phyloP scores from a whole-genome alignment of 2,797 vertebrate genomes.

The Balearica regulorum region DNA sequence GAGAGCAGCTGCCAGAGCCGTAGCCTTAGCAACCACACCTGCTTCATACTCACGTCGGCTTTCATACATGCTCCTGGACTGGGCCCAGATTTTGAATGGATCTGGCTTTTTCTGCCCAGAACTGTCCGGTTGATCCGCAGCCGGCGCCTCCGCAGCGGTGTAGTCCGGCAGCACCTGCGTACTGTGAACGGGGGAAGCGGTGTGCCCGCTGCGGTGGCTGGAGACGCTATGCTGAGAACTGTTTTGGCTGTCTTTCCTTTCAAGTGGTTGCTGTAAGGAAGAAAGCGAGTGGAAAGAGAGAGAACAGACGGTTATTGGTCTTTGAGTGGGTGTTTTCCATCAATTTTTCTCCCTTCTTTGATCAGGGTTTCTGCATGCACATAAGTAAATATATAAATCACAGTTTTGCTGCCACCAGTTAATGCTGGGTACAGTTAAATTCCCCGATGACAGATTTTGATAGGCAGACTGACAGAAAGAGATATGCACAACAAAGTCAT shows the following conservation, averaged over 20 bases:
- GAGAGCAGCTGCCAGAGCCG: slow-evolving; percentile 19
- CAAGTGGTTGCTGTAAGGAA: slow-evolving; percentile 87
- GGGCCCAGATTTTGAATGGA: slow-evolving; percentile 99
- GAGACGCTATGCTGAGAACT: slow-evolving; percentile 96
- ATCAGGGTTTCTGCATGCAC: slow-evolving; percentile 35
- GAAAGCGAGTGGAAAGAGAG: slow-evolving; percentile 3
- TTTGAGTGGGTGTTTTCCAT: slow-evolving; percentile 56
- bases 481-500: slow-evolving; percentile 30
- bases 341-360: slow-evolving; percentile 18
- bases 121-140: slow-evolving; percentile 80
- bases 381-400: slow-evolving; percentile 51
- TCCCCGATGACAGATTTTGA: neutral
- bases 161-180: slow-evolving; percentile 79
- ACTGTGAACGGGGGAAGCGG: slow-evolving; percentile 87
- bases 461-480: slow-evolving; percentile 50
- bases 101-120: slow-evolving; percentile 96
- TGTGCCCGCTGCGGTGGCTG: slow-evolving; percentile 92
- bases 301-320: slow-evolving; percentile 64
- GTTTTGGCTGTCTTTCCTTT: slow-evolving; percentile 98
- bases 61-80: slow-evolving; percentile 99
- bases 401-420: slow-evolving; percentile 39
- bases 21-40: slow-evolving; percentile 50
- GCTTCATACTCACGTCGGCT: slow-evolving; percentile 97
- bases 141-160: slow-evolving; percentile 74
- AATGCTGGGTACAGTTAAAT: slow-evolving; percentile 35